Evolutionary conservation across 1,140 invertebrate species (phyloP).

Genomic region (Ptiloglossa arizonensis): DNA sequence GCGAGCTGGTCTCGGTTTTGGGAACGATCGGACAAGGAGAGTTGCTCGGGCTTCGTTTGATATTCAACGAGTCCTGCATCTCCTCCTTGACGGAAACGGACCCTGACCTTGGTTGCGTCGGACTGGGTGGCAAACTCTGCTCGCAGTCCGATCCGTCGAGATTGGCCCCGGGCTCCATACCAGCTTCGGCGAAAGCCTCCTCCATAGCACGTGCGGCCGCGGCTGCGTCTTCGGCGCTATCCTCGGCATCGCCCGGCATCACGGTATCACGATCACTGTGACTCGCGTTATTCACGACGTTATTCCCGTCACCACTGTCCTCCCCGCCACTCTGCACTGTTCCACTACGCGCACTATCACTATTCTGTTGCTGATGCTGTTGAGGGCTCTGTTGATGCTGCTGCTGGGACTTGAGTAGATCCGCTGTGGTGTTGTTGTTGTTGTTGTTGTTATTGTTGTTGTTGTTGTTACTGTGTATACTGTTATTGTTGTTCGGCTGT

Average conservation of each 20-base stretch:
- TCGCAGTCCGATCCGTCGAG: slow-evolving; percentile 86
- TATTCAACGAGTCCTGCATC: slow-evolving; percentile 84
- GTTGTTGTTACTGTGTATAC: slow-evolving; percentile 82
- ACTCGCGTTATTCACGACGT: slow-evolving; percentile 76
- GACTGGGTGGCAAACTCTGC: slow-evolving; percentile 84
- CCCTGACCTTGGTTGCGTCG: slow-evolving; percentile 84
- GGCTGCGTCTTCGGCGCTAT: slow-evolving; percentile 82
- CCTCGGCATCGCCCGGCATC: slow-evolving; percentile 85
- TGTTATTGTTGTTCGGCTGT: slow-evolving; percentile 81
- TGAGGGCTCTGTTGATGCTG: slow-evolving; percentile 74
- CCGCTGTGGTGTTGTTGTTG: slow-evolving; percentile 81
- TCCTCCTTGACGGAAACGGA: slow-evolving; percentile 84
- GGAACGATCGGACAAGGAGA: slow-evolving; percentile 78
- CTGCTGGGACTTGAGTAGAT: slow-evolving; percentile 78
- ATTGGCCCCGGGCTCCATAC: slow-evolving; percentile 84
- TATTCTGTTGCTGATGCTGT: slow-evolving; percentile 69
- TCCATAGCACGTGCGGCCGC: slow-evolving; percentile 84
- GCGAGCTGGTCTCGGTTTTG: slow-evolving; percentile 77
- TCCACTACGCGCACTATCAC: slow-evolving; percentile 81
- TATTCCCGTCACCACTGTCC: slow-evolving; percentile 79
- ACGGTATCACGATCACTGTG: slow-evolving; percentile 79
- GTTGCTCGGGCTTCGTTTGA: slow-evolving; percentile 78
- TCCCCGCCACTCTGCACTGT: slow-evolving; percentile 80
- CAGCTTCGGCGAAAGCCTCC: slow-evolving; percentile 83
- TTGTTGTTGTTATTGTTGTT: slow-evolving; percentile 82